phyloP scores from a whole-genome alignment of 2,888 invertebrate species.

The Sepiola atlantica region DNA sequence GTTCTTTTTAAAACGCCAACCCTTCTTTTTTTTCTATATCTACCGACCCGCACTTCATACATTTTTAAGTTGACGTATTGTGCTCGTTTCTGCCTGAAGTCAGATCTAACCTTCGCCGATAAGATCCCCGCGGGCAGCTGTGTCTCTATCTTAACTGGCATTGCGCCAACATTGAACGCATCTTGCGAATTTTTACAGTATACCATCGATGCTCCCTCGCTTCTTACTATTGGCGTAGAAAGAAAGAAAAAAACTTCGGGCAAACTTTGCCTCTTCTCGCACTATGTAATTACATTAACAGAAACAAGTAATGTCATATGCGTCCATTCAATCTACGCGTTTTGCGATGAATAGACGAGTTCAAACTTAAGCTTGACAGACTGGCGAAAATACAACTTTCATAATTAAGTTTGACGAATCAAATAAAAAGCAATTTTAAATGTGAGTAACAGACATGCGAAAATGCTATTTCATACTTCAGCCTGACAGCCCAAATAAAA shows the following conservation, averaged over 20 bases:
- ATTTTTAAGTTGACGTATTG: background rate
- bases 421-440: too few species aligned
- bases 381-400: too few species aligned
- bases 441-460: too few species aligned
- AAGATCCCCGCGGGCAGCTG: background rate
- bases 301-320: too few species aligned
- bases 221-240: background rate
- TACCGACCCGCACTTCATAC: background rate
- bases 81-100: background rate
- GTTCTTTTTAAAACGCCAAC: background rate
- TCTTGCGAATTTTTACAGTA: background rate
- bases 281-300: background rate
- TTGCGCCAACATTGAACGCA: background rate
- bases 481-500: too few species aligned
- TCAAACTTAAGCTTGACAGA: too few species aligned
- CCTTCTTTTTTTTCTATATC: background rate
- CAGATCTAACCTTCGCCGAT: background rate
- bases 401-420: too few species aligned
- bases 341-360: too few species aligned
- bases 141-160: background rate
- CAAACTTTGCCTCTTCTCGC: background rate
- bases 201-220: background rate
- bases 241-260: background rate
- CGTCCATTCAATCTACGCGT: too few species aligned
- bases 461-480: too few species aligned